Conservation (phyloP, 37 sponge, comb jelly and placozoan species). For the Spongia lamella region DNA sequence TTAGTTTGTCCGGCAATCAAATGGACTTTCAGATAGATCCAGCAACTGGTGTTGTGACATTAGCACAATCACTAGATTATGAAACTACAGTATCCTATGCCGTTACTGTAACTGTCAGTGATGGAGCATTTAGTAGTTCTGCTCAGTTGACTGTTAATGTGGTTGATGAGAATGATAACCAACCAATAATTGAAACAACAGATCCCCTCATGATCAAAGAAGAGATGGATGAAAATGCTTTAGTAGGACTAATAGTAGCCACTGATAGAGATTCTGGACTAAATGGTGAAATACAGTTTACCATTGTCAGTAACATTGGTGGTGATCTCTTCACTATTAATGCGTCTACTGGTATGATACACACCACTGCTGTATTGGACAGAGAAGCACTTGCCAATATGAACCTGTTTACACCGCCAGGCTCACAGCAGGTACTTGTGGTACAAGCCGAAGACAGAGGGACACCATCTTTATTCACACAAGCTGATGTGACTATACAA, state of each 20-base stretch:
- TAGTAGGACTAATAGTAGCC: slow-evolving; percentile 43
- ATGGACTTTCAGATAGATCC: slow-evolving; percentile 46
- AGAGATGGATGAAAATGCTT: slow-evolving; percentile 21
- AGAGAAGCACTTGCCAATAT: not conserved
- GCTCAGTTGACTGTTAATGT: slow-evolving; percentile 41
- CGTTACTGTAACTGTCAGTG: slow-evolving; percentile 51
- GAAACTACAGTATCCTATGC: slow-evolving; percentile 43
- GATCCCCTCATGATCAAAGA: slow-evolving; percentile 26
- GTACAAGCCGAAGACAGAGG: no score
- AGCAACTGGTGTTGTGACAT: slow-evolving; percentile 52
- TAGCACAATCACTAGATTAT: slow-evolving; percentile 57
- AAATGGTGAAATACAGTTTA: slow-evolving; percentile 20
- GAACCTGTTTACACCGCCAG: slow-evolving; percentile 35
- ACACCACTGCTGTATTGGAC: slow-evolving; percentile 8
- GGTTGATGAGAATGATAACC: slow-evolving; percentile 66
- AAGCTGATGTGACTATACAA: slow-evolving; percentile 9
- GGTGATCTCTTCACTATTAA: slow-evolving; percentile 15
- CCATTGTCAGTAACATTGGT: slow-evolving; percentile 2
- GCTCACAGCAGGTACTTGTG: no score
- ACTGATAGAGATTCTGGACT: slow-evolving; percentile 42
- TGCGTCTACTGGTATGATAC: not conserved
- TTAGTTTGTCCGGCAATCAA: slow-evolving; percentile 33
- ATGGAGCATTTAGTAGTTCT: slow-evolving; percentile 23
- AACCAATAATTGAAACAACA: slow-evolving; percentile 38
- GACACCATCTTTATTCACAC: no score